A percentile compares a stretch with the other conserved stretches of the same genome.
Evolutionary conservation across 2,888 invertebrate species (phyloP).

Genomic region (Polyommatus iphigenia): DNA sequence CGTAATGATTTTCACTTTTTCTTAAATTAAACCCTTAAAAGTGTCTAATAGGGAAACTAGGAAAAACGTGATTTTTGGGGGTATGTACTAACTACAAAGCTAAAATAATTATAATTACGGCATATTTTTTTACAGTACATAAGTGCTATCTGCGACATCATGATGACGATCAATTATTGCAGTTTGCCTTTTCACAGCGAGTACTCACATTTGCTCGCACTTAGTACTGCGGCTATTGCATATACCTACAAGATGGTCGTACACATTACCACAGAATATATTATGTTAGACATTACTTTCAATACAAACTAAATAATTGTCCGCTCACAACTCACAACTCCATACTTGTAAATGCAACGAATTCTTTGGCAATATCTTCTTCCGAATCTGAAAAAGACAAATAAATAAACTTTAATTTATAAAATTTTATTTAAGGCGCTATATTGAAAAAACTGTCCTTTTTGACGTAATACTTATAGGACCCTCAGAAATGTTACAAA

Average conservation of each 20-base stretch:
- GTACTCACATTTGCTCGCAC: not conserved
- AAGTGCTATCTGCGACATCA: no score
- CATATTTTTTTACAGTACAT: no score
- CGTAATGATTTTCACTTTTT: not conserved
- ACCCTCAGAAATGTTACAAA: no score
- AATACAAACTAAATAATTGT: not conserved
- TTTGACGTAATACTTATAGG: no score
- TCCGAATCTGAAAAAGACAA: not conserved
- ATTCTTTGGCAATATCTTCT: not conserved
- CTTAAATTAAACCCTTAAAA: no score
- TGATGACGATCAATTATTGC: no score
- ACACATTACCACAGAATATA: not conserved
- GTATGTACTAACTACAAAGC: not conserved
- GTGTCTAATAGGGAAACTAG: not conserved
- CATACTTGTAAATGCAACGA: constrained; percentile 12
- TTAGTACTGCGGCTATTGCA: not conserved
- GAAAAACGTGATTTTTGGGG: not conserved
- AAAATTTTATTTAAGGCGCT: no score
- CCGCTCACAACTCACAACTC: not conserved
- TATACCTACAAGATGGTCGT: not conserved
- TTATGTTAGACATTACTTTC: not conserved
- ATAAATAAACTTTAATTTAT: not conserved
- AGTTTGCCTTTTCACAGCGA: not conserved
- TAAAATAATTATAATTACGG: no score
- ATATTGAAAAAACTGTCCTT: no score